Percentiles rank a stretch among this genome's conserved stretches.
These are phyloP conservation scores for Orgyia antiqua DNA, from an alignment of 2,888 invertebrate species.

Conservation along the genomic window DNA sequence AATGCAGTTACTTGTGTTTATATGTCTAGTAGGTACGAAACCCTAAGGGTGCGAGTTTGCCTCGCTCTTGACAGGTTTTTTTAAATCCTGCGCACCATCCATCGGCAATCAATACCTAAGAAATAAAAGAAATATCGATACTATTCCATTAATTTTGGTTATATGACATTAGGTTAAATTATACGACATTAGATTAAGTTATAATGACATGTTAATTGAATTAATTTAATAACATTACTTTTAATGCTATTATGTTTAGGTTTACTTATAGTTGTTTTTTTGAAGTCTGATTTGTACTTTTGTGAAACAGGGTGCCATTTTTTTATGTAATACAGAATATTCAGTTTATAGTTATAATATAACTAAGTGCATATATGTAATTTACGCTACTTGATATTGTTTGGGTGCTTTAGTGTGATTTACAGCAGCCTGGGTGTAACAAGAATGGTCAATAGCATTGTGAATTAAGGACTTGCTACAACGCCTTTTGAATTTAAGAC, in stretches of 20 bases:
- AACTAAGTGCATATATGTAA: not conserved
- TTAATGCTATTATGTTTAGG: slow-evolving; percentile 20
- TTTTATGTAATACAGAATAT: not conserved
- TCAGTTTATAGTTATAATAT: slow-evolving; percentile 14
- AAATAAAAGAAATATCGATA: slow-evolving; percentile 2
- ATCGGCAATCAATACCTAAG: slow-evolving; percentile 13
- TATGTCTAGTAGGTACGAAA: too few relatives aligned
- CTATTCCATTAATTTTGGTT: slow-evolving; percentile 18
- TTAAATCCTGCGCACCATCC: slow-evolving; percentile 5
- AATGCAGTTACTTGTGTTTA: too few relatives aligned
- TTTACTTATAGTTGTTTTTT: slow-evolving; percentile 22
- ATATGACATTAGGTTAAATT: slow-evolving; percentile 18
- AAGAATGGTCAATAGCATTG: too few relatives aligned
- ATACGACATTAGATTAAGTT: slow-evolving; percentile 11
- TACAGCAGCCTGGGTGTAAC: too few relatives aligned
- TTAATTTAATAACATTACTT: slow-evolving; percentile 39
- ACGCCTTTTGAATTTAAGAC: too few relatives aligned
- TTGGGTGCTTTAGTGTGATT: too few relatives aligned
- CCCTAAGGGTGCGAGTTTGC: too few relatives aligned
- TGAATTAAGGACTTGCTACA: too few relatives aligned
- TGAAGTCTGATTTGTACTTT: slow-evolving; percentile 45
- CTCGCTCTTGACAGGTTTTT: too few relatives aligned
- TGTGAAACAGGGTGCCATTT: slow-evolving; percentile 58
- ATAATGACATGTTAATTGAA: slow-evolving; percentile 32
- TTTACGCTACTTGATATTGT: not conserved